Base-by-base conservation (phyloP, 92 coral and sea anemone genomes). In the Paragorgia papillata region DNA sequence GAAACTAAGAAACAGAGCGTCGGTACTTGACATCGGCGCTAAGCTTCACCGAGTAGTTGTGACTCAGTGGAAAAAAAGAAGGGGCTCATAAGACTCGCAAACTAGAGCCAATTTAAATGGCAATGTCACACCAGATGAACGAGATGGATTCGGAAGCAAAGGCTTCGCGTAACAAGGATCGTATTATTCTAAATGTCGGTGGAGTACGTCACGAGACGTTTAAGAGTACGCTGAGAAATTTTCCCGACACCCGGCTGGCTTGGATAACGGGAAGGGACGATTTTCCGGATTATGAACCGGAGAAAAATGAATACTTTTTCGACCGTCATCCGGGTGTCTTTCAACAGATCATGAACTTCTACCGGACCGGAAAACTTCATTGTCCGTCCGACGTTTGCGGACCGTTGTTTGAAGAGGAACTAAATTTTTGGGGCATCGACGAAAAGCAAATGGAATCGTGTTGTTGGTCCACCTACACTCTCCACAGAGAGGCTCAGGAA, bases 301-400 rank as follows among this genome's bases (percentile, higher is more conserved):
- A 87, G n/a, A 91, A 87, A 49, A 81, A 89, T 22, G 99, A 95
- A 59, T 89, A 84, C 57, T 95, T 95, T 80, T 95, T 95, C 83
- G 99, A 95, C 70, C 89, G 99, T 34, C 97, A 95, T 82, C 99
- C 99, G 17, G 97, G 96, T n/a, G 99, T 91, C 59, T 95, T 95
- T 81, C 90, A 96, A 40, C 95, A 92, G 79, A 95, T 95, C 33
- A 75, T 95, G 79, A 95, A 95, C 81, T 95, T 86, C 67, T 95
- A 95, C 65, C 87, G 99, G 79, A 95, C 99, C 31, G 99, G 99
- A 2, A 95, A 95, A 75, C 85, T 95, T 29, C 99, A 94, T 33
- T 87, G 92, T 65, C 97, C 97, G 9, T 91, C 91, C 40, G 97
- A 92, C 69, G 97, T 92, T 9, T 92, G 97, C 71, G 97, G 97